Evolutionary conservation across 2,113 vertebrate species (phyloP).

Genomic region (Oryzias melastigma): DNA sequence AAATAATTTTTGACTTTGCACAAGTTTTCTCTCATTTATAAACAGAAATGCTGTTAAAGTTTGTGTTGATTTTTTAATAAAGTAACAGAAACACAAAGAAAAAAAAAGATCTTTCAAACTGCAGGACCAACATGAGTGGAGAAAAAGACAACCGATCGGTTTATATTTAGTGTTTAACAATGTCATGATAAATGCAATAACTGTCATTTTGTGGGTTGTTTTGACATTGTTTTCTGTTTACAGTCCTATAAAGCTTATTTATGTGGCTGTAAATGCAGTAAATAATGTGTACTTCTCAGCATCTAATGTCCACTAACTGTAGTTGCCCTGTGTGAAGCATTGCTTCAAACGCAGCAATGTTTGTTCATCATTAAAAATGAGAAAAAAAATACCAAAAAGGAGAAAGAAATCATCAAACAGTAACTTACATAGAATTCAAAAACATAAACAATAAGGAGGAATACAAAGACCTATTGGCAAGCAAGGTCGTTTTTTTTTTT

Average conservation of each 20-base stretch:
- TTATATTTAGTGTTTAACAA: conserved; percentile 11
- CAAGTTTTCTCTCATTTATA: neutral
- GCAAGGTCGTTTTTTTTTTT: no score
- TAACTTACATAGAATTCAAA: no score
- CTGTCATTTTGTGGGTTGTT: neutral
- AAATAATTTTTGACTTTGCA: no score
- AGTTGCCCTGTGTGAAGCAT: neutral
- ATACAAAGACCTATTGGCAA: no score
- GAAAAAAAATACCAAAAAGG: no score
- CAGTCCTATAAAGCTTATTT: conserved; percentile 1
- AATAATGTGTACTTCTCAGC: neutral
- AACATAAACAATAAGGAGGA: no score
- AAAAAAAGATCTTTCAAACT: neutral
- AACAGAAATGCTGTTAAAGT: neutral
- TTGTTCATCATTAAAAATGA: neutral
- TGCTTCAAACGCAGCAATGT: neutral
- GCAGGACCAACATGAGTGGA: neutral
- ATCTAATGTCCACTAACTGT: neutral
- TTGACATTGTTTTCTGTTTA: neutral
- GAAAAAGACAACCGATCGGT: neutral
- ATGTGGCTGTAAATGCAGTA: neutral
- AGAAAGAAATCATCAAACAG: no score
- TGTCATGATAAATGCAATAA: conserved; percentile 1
- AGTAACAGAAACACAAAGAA: neutral
- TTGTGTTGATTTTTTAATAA: no score